Percentiles rank a stretch among this genome's conserved stretches.
Conservation (phyloP, 2,113 vertebrate genomes). For the Athene cunicularia region DNA sequence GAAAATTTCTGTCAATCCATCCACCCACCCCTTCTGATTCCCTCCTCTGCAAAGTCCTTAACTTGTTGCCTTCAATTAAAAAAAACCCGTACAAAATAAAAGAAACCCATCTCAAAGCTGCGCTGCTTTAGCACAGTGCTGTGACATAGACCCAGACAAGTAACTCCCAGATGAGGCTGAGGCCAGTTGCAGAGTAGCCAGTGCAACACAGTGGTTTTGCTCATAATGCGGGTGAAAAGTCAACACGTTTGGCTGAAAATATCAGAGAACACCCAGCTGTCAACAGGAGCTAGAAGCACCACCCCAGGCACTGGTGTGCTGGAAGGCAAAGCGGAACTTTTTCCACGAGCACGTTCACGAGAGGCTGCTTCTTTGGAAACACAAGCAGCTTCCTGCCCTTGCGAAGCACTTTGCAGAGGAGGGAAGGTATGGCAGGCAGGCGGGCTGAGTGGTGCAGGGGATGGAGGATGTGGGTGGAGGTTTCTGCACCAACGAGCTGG, state of each 20-base stretch:
- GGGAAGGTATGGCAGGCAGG: background rate
- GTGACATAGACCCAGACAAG: background rate
- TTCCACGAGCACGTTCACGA: background rate
- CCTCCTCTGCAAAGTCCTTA: background rate
- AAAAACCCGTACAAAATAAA: background rate
- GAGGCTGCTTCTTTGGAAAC: background rate
- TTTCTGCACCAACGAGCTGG: background rate
- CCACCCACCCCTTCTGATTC: background rate
- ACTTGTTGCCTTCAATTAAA: background rate
- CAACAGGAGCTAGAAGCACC: background rate
- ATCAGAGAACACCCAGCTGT: background rate
- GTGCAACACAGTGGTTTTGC: background rate
- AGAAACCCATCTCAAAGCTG: background rate
- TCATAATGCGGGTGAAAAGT: background rate
- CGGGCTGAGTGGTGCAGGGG: background rate
- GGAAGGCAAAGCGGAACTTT: background rate
- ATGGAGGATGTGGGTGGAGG: background rate
- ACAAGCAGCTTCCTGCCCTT: background rate
- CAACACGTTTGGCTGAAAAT: background rate
- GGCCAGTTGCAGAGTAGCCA: constrained; percentile 33
- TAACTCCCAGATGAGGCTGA: background rate
- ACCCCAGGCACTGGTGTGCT: background rate
- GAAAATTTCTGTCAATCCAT: background rate
- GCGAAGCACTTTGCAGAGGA: background rate
- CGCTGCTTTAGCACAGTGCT: background rate